These are phyloP conservation scores for Callocephalon fimbriatum DNA, from an alignment of 2,113 vertebrate genomes.

Conservation along the genomic window DNA sequence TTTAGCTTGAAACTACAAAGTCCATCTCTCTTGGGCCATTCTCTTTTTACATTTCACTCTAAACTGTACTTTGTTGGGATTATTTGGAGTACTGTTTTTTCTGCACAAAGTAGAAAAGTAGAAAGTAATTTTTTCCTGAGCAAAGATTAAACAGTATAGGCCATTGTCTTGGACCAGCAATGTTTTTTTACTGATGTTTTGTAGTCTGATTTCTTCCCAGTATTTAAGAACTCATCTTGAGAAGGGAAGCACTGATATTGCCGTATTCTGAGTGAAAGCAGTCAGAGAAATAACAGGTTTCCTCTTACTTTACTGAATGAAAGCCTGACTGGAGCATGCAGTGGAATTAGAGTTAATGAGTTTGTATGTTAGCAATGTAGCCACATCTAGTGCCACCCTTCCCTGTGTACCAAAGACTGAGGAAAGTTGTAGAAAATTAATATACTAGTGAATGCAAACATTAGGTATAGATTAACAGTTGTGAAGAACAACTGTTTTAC, in stretches of 20 bases:
- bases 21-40: not conserved
- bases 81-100: not conserved
- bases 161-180: not conserved
- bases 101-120: not conserved
- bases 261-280: not conserved
- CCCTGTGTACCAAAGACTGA: not conserved
- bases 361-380: not conserved
- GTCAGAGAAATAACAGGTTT: not conserved
- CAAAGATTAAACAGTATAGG: not conserved
- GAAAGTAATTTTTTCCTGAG: not conserved
- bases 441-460: rapidly evolving
- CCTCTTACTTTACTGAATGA: not conserved
- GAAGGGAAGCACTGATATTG: not conserved
- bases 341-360: not conserved
- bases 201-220: not conserved
- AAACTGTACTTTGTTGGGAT: not conserved
- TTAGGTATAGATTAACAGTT: not conserved
- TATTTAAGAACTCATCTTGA: not conserved
- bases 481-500: not conserved
- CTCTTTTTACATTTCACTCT: not conserved
- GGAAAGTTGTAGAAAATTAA: not conserved
- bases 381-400: not conserved
- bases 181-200: not conserved
- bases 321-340: not conserved
- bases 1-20: not conserved